Evolutionary conservation across 2,113 vertebrate species (phyloP).

Genomic region (Zosterops japonicus): DNA sequence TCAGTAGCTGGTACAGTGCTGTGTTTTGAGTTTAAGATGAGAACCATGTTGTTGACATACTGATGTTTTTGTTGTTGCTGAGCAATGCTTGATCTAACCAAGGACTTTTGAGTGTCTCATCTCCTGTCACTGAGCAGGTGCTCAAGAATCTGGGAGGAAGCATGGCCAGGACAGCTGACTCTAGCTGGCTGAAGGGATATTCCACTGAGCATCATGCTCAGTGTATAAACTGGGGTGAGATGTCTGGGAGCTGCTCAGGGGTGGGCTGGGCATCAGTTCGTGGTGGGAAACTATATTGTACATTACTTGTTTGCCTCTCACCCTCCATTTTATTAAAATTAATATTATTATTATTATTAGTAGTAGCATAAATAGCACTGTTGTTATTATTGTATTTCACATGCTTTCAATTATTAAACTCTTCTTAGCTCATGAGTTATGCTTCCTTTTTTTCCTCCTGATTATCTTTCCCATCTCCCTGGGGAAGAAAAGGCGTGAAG

Average conservation of each 20-base stretch:
- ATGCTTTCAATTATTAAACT: neutral
- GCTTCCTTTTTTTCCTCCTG: neutral
- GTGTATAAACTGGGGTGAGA: neutral
- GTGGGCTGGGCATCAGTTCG: neutral
- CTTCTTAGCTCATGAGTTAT: neutral
- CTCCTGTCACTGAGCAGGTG: neutral
- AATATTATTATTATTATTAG: accelerated
- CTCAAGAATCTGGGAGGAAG: neutral
- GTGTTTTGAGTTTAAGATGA: neutral
- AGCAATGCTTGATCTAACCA: neutral
- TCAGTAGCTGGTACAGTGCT: neutral
- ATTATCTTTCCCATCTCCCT: neutral
- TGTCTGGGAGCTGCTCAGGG: neutral
- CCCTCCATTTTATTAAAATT: neutral
- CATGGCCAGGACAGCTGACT: neutral
- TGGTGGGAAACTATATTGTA: neutral
- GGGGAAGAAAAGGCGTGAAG: neutral
- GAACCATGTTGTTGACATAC: neutral
- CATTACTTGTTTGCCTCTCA: neutral
- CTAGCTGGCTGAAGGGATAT: neutral
- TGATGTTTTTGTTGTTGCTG: neutral
- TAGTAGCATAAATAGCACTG: neutral
- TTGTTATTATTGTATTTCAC: neutral
- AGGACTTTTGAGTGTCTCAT: neutral
- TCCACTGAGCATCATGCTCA: neutral